Base-by-base conservation (phyloP, 64 coral and sea anemone genomes). In the Cladopsammia gracilis region DNA sequence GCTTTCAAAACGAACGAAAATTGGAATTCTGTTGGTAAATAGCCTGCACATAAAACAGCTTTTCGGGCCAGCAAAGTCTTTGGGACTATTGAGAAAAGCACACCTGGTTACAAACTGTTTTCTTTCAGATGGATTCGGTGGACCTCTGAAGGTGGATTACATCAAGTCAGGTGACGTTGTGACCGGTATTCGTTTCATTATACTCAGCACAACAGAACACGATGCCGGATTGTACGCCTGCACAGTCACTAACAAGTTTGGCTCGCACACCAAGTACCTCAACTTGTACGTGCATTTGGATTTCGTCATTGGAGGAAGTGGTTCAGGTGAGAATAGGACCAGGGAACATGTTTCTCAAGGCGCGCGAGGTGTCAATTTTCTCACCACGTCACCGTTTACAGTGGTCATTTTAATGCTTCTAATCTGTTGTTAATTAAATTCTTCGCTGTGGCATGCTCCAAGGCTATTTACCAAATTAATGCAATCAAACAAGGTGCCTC, bases 151-250 rank as follows among this genome's bases (percentile, higher is more conserved):
- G 4, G 46, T 92, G 6, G 94, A 96, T 20, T 25, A 86, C 25
- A 92, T 96, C 4, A 22, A 4, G 50, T 77, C 73, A 42, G 70
- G 62, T 4, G 49, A 62, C 7, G 71, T 82, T 8, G 74, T 82
- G 34, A 87, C 87, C 19, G 94, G 94, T 8, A 44, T 96, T 0
- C 90, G 85, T 18, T 92, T 88, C 58, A 92, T 82, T 3, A 76
- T 96, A n/a, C 16, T 75, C 48, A 15, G 67, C 3, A 66, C 84
- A 13, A 62, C 87, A 24, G 85, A 92, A 43, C 84, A 76, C 5
- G 94, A 96, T 49, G 52, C 70, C 2, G 94, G 94, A 47, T 76
- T 96, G 77, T 96, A 92, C 85, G 80, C 71, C 5, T 96, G 94
- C 67, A 86, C 77, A 13, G 85, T 85, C 3, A 92, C 89, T 10